Conservation (phyloP, 1,140 invertebrate species). For the Eurosta solidaginis region DNA sequence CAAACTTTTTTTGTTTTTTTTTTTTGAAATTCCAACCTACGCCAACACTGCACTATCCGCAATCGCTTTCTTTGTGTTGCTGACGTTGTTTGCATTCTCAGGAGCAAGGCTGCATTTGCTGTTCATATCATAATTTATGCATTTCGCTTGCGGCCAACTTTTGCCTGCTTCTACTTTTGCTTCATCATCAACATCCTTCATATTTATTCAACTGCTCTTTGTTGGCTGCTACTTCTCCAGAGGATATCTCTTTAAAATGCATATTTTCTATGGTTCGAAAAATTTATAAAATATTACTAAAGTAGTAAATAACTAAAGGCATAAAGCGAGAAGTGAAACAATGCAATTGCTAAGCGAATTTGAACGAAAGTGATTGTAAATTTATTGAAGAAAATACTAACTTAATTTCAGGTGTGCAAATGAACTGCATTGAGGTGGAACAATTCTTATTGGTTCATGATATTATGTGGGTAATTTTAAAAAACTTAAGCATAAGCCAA, state of each 20-base stretch:
- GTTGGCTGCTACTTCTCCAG: neutral
- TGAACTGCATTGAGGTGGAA: slow-evolving; percentile 19
- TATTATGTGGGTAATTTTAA: too few species aligned
- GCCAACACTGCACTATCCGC: too few species aligned
- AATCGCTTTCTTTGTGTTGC: too few species aligned
- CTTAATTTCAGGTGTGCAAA: neutral
- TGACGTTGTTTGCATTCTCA: too few species aligned
- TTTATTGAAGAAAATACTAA: neutral
- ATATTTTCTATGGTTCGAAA: slow-evolving; percentile 2
- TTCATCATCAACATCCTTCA: too few species aligned
- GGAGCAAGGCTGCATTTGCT: too few species aligned
- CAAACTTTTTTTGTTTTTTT: too few species aligned
- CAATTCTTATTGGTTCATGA: too few species aligned
- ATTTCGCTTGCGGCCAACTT: neutral
- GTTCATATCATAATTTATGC: neutral
- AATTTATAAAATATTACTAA: neutral
- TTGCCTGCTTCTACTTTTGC: too few species aligned
- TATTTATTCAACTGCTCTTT: neutral
- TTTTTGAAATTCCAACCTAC: too few species aligned
- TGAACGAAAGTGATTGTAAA: neutral
- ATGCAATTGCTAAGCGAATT: neutral
- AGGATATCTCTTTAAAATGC: neutral
- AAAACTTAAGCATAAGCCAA: too few species aligned
- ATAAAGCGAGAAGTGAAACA: neutral
- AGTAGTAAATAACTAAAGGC: neutral